A percentile compares a stretch with the other conserved stretches of the same genome.
Evolutionary conservation across 1,140 invertebrate species (phyloP).

Genomic region (Cydia amplana): DNA sequence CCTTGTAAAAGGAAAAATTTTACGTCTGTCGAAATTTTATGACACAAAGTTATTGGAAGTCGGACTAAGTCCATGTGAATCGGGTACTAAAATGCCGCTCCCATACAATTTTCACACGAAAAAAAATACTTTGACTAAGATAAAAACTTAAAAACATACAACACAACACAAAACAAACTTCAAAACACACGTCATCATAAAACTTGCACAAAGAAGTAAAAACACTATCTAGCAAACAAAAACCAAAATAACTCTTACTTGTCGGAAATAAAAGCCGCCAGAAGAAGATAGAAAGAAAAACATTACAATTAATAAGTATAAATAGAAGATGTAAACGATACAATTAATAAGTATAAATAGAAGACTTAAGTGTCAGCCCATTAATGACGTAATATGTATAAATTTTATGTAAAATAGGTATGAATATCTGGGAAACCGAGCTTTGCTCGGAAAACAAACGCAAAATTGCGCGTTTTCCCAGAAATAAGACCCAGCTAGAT

Average conservation of each 20-base stretch:
- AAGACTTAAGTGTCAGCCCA: conserved; percentile 3
- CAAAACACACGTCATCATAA: not conserved
- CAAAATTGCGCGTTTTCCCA: too few species aligned
- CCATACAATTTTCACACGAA: too few species aligned
- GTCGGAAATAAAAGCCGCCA: conserved; percentile 14
- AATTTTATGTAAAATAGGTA: too few species aligned
- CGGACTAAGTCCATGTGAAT: too few species aligned
- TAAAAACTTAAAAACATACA: not conserved
- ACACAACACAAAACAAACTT: not conserved
- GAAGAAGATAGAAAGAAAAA: conserved; percentile 21
- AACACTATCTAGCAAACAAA: not conserved
- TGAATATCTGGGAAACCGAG: too few species aligned
- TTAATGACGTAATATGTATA: not conserved
- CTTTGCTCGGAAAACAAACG: too few species aligned
- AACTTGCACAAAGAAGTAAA: not conserved
- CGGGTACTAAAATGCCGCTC: too few species aligned
- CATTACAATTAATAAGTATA: conserved; percentile 22
- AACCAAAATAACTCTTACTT: conserved; percentile 24
- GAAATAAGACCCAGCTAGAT: too few species aligned
- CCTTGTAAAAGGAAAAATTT: too few species aligned
- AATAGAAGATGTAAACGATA: not conserved
- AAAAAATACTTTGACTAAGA: too few species aligned
- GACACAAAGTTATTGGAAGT: too few species aligned
- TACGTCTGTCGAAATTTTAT: too few species aligned
- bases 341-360: conserved; percentile 25